Evolutionary conservation across 2,797 vertebrate species (phyloP).

Genomic region (Cirrhinus mrigala): DNA sequence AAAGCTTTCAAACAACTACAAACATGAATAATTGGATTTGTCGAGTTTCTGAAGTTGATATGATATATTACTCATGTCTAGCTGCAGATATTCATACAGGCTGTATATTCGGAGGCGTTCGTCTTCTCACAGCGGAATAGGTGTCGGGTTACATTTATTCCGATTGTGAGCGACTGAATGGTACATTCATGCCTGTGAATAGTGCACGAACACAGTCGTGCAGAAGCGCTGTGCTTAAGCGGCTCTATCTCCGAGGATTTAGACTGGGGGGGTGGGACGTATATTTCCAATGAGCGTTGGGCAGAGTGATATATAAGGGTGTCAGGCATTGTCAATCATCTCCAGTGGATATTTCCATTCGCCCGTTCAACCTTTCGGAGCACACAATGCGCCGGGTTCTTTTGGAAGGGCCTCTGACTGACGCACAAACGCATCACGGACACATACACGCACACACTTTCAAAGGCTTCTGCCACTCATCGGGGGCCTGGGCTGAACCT

Average conservation of each 20-base stretch:
- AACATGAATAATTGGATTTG: constrained; percentile 41
- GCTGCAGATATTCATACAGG: constrained; percentile 19
- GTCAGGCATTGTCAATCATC: constrained; percentile 58
- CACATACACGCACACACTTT: constrained; percentile 39
- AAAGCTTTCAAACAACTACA: constrained; percentile 30
- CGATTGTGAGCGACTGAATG: constrained; percentile 30
- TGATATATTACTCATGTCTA: constrained; percentile 37
- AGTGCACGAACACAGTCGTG: constrained; percentile 6
- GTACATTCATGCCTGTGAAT: constrained; percentile 27
- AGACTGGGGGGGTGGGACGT: not conserved
- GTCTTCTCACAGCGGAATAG: constrained; percentile 23
- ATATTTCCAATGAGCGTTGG: constrained; percentile 37
- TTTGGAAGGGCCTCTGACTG: constrained; percentile 46
- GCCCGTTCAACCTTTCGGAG: constrained; percentile 38
- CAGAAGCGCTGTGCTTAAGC: constrained; percentile 24
- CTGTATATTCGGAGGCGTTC: constrained; percentile 1
- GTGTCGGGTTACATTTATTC: constrained; percentile 44
- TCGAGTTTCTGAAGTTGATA: constrained; percentile 35
- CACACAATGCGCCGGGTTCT: constrained; percentile 30
- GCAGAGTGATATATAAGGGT: constrained; percentile 52
- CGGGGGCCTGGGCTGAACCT: constrained; percentile 46
- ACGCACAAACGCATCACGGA: constrained; percentile 35
- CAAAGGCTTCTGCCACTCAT: constrained; percentile 61
- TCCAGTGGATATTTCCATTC: constrained; percentile 57
- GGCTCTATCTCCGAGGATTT: constrained; percentile 29